Conservation (phyloP, 2,888 invertebrate species). For the Oxytorus armatus region DNA sequence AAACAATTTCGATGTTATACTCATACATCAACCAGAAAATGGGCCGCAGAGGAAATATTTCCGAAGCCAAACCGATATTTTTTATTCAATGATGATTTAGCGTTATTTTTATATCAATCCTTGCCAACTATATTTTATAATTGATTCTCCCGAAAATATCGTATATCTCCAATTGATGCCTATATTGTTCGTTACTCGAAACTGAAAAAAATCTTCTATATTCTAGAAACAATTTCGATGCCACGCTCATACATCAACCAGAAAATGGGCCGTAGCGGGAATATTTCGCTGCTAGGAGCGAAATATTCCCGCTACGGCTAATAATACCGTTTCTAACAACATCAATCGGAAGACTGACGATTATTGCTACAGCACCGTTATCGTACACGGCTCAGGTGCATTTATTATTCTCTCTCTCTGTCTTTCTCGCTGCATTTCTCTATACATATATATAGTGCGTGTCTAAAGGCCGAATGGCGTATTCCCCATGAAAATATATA, state of each 20-base stretch:
- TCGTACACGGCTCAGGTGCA: constrained; percentile 33
- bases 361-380: constrained; percentile 55
- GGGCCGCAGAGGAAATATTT: too few species aligned
- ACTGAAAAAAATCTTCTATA: not conserved
- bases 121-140: too few species aligned
- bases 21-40: too few species aligned
- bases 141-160: too few species aligned
- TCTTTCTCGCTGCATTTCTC: constrained; percentile 8
- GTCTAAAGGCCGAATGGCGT: too few species aligned
- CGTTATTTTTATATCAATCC: too few species aligned
- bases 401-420: constrained; percentile 24
- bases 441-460: constrained; percentile 1
- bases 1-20: too few species aligned
- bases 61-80: too few species aligned
- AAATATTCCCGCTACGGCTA: constrained; percentile 34
- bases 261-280: too few species aligned
- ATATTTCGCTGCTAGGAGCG: not conserved
- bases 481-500: too few species aligned
- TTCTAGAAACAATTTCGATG: constrained; percentile 10
- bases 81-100: too few species aligned
- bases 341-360: constrained; percentile 53
- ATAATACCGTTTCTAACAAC: constrained; percentile 40
- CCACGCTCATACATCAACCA: not conserved
- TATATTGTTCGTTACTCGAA: not conserved
- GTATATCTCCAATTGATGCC: too few species aligned